Percentiles rank a stretch among this genome's conserved stretches.
phyloP scores from a whole-genome alignment of 2,888 invertebrate species.

The Marronus borbonicus region DNA sequence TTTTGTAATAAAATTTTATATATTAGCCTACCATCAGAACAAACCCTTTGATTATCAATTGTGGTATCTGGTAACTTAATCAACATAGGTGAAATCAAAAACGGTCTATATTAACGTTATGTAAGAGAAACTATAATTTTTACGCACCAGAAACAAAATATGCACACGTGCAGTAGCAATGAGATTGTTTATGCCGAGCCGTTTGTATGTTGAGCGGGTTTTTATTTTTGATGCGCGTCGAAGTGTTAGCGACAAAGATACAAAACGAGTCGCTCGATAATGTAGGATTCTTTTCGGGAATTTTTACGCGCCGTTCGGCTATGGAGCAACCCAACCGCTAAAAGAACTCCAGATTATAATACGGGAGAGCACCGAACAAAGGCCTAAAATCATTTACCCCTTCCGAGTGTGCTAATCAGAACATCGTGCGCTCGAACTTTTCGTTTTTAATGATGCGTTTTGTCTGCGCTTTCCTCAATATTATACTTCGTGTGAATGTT shows the following conservation, averaged over 20 bases:
- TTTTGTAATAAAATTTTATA: too few species aligned
- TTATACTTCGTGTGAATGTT: not conserved
- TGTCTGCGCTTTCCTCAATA: not conserved
- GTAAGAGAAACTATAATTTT: not conserved
- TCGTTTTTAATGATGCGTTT: constrained; percentile 11
- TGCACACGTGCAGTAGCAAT: not conserved
- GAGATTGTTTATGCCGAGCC: not conserved
- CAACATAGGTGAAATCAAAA: too few species aligned
- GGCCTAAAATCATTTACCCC: not conserved
- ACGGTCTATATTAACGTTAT: too few species aligned
- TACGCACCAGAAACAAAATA: not conserved
- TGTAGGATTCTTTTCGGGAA: not conserved
- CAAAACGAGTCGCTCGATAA: constrained; percentile 6
- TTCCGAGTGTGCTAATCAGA: not conserved
- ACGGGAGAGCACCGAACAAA: not conserved
- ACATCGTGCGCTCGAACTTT: constrained; percentile 8
- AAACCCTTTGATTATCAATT: too few species aligned
- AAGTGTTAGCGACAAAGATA: constrained; percentile 3
- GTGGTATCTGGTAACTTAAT: too few species aligned
- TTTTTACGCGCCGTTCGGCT: not conserved
- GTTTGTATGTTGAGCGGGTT: constrained; percentile 7
- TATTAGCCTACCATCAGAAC: too few species aligned
- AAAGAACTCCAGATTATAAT: not conserved
- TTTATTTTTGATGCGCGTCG: constrained; percentile 8
- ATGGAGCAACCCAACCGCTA: not conserved